These are phyloP conservation scores for Cottus gobio DNA, from an alignment of 2,113 vertebrate species.

Conservation along the genomic window DNA sequence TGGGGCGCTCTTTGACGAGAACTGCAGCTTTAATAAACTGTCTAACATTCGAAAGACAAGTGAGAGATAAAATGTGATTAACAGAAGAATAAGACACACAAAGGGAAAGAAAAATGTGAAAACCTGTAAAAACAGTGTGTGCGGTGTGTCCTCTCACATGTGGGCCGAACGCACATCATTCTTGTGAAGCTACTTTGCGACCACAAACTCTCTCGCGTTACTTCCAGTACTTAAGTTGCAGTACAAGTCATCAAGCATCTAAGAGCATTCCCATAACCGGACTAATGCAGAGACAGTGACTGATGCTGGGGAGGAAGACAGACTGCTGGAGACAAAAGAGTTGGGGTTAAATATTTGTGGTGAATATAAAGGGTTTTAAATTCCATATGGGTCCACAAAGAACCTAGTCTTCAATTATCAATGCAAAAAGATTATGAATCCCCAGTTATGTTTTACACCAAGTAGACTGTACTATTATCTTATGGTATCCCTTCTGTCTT, in stretches of 20 bases:
- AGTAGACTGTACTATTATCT: not conserved
- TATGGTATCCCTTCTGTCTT: not conserved
- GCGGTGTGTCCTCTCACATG: constrained; percentile 23
- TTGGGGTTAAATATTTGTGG: constrained; percentile 16
- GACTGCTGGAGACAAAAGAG: constrained; percentile 2
- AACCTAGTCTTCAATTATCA: not conserved
- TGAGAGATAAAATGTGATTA: constrained; percentile 17
- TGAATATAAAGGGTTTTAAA: constrained; percentile 23
- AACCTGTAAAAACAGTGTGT: not conserved
- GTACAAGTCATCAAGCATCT: constrained; percentile 39
- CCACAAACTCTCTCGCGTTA: constrained; percentile 45
- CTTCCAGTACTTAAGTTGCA: constrained; percentile 21
- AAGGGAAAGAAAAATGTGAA: not conserved
- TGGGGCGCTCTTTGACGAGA: constrained; percentile 17
- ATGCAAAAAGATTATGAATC: constrained; percentile 20
- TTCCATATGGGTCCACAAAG: constrained; percentile 1
- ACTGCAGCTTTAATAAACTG: constrained; percentile 21
- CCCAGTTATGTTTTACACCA: not conserved
- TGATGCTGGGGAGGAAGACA: constrained; percentile 15
- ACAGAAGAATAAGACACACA: not conserved
- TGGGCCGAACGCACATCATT: constrained; percentile 51
- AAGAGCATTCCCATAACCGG: constrained; percentile 34
- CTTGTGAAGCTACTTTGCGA: constrained; percentile 28
- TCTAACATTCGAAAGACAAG: constrained; percentile 13
- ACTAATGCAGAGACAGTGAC: constrained; percentile 17